Conservation (phyloP, 1,140 invertebrate genomes). For the Acromyrmex echinatior region DNA sequence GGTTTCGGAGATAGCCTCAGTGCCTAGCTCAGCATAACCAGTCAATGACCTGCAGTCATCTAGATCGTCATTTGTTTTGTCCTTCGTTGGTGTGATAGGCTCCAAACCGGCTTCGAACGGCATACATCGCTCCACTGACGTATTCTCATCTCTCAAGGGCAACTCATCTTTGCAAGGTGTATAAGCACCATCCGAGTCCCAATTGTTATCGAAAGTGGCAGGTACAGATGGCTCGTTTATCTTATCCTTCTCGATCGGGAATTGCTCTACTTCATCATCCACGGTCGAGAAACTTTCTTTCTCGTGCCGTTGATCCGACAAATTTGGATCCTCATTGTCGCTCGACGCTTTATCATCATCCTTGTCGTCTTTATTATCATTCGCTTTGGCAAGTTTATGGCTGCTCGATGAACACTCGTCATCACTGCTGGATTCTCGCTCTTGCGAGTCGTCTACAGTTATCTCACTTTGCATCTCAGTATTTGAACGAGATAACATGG, state of each 20-base stretch:
- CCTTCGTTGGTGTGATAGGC: constrained; percentile 83
- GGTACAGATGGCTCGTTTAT: neutral
- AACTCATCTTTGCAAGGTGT: constrained; percentile 84
- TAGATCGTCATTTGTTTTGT: constrained; percentile 80
- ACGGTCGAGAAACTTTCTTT: constrained; percentile 70
- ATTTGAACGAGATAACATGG: neutral
- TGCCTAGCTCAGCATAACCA: constrained; percentile 84
- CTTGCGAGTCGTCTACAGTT: neutral
- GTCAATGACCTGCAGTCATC: constrained; percentile 81
- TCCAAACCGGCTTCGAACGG: constrained; percentile 78
- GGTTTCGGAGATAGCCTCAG: constrained; percentile 84
- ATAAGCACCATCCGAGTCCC: constrained; percentile 85
- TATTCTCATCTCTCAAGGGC: constrained; percentile 76
- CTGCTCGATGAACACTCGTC: constrained; percentile 7
- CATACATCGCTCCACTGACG: constrained; percentile 42
- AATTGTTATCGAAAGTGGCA: constrained; percentile 46
- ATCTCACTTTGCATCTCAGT: neutral
- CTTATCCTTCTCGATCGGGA: constrained; percentile 75
- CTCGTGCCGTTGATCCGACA: constrained; percentile 58
- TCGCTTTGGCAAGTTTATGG: neutral
- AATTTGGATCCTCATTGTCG: constrained; percentile 61
- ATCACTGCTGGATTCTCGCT: constrained; percentile 7
- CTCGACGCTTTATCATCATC: constrained; percentile 54
- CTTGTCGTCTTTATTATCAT: neutral
- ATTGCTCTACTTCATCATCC: constrained; percentile 70